Percentiles rank a stretch among this genome's conserved stretches.
These are phyloP conservation scores for Eciton burchellii DNA, from an alignment of 1,140 invertebrate species.

Conservation along the genomic window DNA sequence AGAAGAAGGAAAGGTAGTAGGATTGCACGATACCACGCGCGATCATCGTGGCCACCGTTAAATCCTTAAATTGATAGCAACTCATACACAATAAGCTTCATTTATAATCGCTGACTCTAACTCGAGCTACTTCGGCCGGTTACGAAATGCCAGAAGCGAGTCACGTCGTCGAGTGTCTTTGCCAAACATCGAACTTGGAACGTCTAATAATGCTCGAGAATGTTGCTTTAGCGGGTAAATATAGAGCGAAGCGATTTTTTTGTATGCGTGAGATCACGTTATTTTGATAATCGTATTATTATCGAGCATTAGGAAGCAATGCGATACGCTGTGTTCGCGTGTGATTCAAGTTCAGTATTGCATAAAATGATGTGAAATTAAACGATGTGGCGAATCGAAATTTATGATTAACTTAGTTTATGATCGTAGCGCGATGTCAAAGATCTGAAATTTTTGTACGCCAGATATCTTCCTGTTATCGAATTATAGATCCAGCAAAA, in stretches of 20 bases:
- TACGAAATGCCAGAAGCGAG: constrained; percentile 77
- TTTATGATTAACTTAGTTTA: neutral
- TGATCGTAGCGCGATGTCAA: too few species aligned
- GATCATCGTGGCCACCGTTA: constrained; percentile 75
- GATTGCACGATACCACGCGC: constrained; percentile 64
- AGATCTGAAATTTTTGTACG: too few species aligned
- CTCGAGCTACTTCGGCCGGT: constrained; percentile 76
- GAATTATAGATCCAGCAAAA: too few species aligned
- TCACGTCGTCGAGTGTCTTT: constrained; percentile 65
- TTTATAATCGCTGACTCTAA: constrained; percentile 82
- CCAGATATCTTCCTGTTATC: too few species aligned
- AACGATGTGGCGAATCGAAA: neutral
- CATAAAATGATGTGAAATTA: neutral
- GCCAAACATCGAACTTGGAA: constrained; percentile 68
- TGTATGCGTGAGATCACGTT: neutral
- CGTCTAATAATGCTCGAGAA: constrained; percentile 56
- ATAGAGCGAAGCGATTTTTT: constrained; percentile 37
- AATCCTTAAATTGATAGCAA: constrained; percentile 84
- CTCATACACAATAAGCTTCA: constrained; percentile 84
- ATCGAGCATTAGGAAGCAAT: neutral
- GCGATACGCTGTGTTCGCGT: neutral
- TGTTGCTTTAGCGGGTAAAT: constrained; percentile 52
- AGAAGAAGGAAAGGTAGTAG: constrained; percentile 57
- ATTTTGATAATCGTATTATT: neutral
- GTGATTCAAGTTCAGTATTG: neutral